Evolutionary conservation across 92 coral and sea anemone species (phyloP).

Genomic region (Phenganax subtilis): DNA sequence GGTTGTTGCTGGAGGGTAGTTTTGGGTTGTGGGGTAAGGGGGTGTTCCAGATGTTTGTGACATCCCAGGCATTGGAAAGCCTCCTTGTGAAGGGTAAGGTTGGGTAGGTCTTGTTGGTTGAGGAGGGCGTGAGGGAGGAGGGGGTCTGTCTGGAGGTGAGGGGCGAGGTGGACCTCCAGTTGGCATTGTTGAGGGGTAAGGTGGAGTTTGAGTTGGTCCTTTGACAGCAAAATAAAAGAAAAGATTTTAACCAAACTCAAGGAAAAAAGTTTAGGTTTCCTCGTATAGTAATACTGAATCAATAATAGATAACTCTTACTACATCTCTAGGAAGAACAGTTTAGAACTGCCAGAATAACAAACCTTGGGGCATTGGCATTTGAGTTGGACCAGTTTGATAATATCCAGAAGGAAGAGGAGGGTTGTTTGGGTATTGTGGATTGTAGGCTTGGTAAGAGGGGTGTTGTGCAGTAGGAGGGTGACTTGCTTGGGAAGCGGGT

Average conservation of each 20-base stretch:
- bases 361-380: conserved; percentile 60
- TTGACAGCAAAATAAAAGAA: neutral
- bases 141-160: neutral
- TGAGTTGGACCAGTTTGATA: conserved; percentile 53
- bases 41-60: neutral
- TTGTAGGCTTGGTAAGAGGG: conserved; percentile 52
- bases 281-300: too few relatives aligned
- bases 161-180: conserved; percentile 22
- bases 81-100: conserved; percentile 39
- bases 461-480: conserved; percentile 40
- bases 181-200: conserved; percentile 38
- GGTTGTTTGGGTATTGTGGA: conserved; percentile 50
- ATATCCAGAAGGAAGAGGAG: conserved; percentile 55
- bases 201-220: conserved; percentile 39
- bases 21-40: conserved; percentile 27
- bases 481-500: conserved; percentile 39
- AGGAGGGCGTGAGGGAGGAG: conserved; percentile 31
- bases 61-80: conserved; percentile 32
- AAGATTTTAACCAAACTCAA: too few relatives aligned
- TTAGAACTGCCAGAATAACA: neutral
- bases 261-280: neutral
- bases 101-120: conserved; percentile 39
- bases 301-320: too few relatives aligned
- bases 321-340: too few relatives aligned
- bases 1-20: conserved; percentile 53